Conservation (phyloP, 1,140 invertebrate genomes). For the Zeugodacus cucurbitae region DNA sequence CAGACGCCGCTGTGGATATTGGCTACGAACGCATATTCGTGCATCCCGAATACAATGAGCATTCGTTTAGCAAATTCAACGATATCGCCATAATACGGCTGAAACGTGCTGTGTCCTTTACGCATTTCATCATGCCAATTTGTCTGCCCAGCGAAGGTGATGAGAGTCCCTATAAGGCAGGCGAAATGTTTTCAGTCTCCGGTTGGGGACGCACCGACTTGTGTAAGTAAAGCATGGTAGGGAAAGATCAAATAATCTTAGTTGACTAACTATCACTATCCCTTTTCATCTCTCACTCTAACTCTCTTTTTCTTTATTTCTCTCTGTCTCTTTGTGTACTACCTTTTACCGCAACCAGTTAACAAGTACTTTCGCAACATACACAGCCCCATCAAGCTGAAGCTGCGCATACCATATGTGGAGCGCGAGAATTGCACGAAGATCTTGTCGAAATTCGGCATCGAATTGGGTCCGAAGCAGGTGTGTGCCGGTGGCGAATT, state of each 20-base stretch:
- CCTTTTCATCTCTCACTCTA: background rate
- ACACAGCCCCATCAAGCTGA: slow-evolving; percentile 63
- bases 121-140: slow-evolving; percentile 79
- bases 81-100: slow-evolving; percentile 84
- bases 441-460: slow-evolving; percentile 60
- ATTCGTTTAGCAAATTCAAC: slow-evolving; percentile 65
- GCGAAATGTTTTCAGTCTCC: slow-evolving; percentile 74
- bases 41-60: slow-evolving; percentile 65
- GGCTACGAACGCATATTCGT: slow-evolving; percentile 60
- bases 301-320: too few relatives aligned
- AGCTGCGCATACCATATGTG: slow-evolving; percentile 60
- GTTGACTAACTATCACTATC: background rate
- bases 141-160: slow-evolving; percentile 74
- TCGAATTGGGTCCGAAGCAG: slow-evolving; percentile 68
- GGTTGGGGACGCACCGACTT: slow-evolving; percentile 85
- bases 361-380: slow-evolving; percentile 63
- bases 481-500: slow-evolving; percentile 75
- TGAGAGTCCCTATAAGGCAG: slow-evolving; percentile 65
- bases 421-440: slow-evolving; percentile 58
- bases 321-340: too few relatives aligned
- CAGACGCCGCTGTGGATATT: slow-evolving; percentile 63
- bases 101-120: slow-evolving; percentile 78
- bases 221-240: slow-evolving; percentile 49
- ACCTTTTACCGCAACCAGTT: too few relatives aligned
- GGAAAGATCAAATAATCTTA: too few relatives aligned